Conservation (phyloP, 1,140 invertebrate species). For the Pomacea maculata region DNA sequence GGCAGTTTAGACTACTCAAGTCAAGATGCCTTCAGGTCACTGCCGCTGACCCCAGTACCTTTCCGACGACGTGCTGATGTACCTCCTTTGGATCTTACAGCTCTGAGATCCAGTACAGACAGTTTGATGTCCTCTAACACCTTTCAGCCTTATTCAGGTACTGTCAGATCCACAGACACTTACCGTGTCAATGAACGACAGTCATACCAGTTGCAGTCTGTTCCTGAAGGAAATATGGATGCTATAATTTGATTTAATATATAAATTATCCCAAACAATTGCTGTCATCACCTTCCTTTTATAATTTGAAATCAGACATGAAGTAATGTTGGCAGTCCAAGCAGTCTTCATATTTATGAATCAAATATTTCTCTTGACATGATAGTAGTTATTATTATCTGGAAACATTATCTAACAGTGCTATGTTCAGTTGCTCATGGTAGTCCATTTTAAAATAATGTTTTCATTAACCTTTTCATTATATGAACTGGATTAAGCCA, state of each 20-base stretch:
- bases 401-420: too few species aligned
- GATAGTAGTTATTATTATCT: too few species aligned
- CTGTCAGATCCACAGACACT: constrained; percentile 43
- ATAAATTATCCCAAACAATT: too few species aligned
- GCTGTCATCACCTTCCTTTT: too few species aligned
- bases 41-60: constrained; percentile 41
- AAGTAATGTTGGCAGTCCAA: too few species aligned
- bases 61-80: constrained; percentile 31
- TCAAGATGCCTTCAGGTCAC: constrained; percentile 13
- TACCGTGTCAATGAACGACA: constrained; percentile 28
- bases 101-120: constrained; percentile 40
- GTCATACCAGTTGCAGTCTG: constrained; percentile 26
- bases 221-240: constrained; percentile 23
- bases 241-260: constrained; percentile 30
- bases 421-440: too few species aligned
- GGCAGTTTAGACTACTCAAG: constrained; percentile 40
- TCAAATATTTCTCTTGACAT: too few species aligned
- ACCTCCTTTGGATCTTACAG: constrained; percentile 41
- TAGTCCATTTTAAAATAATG: too few species aligned
- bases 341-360: too few species aligned
- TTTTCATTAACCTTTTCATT: too few species aligned
- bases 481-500: too few species aligned
- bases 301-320: too few species aligned
- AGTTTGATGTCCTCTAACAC: constrained; percentile 30
- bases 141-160: constrained; percentile 41